Evolutionary conservation across 2,888 invertebrate species (phyloP), one percentile per base, ranked within the genome.

Genomic region (Plagodis pulveraria): DNA sequence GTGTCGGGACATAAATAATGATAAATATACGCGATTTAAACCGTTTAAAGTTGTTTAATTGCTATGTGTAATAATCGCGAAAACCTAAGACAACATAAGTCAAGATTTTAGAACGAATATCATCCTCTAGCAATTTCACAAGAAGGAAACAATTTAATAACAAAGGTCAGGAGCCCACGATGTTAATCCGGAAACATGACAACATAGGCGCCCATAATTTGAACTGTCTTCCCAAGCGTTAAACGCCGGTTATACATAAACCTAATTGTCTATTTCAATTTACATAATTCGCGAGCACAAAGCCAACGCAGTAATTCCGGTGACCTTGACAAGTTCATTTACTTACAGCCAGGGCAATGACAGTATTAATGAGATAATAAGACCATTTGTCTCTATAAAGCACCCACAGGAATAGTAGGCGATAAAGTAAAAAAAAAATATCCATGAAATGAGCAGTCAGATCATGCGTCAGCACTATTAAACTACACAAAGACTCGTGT

Each of bases 281-380:
- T 76, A 74, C 78, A 75, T 75, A 75, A 76, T 74, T 78, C 71
- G 70, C 67, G 69, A 65, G 36, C 46, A 79, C 73, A 75, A 72
- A 73, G 73, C 70, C 66, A 58, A 57, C 73, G 66, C 63, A 69
- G 67, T 76, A 78, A 83, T 82, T 81, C 52, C 66, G 65, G 58
- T 76, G 75, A 70, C 84, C 84, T 84, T 85, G 83, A 65, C 50
- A 76, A 83, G 85, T 80, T 83, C 81, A 82, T 84, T 78, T 78
- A 73, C 79, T 77, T 75, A 69, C 55, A 1, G 47, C 11, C 34
- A 22, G 53, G 61, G 47, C 58, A 60, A 63, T 73, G 72, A 71
- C 69, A 62, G 66, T 67, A 62, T 61, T 71, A 69, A 75, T 74
- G 70, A 78, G 70, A 66, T 74, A 76, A 73, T 73, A 61, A 63